Evolutionary conservation across 2,888 invertebrate genomes (phyloP), one percentile per base, ranked within the genome.

Genomic region (Lasioglossum malachurum): DNA sequence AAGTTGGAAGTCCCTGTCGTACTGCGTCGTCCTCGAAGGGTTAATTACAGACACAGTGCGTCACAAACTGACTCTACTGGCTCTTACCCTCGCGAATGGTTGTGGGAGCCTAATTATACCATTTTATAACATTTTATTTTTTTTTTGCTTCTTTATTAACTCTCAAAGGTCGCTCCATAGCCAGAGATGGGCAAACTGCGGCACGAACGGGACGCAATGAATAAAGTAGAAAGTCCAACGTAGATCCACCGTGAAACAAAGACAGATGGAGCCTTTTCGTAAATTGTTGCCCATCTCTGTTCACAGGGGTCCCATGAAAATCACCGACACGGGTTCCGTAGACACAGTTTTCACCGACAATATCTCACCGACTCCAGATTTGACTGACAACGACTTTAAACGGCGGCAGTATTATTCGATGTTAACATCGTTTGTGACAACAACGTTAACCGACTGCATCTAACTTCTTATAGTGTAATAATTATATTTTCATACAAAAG

Each of bases 261-360:
- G 35, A 19, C 19, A 27, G 14, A 16, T 2, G 14, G 16, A 27
- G 64, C 16, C n/a, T 57, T 31, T 44, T 31, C 7, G 64, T 64
- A 31, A 69, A 38, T 35, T 23, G 23, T 69, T 35, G 67, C 23
- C 67, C 67, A 69, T 78, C 74, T 64, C 72, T 80, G 14, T 85
- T 78, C 75, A 14, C 14, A 44, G 12, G 4, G 12, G 4, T 4
- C 44, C 44, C 14, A 44, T 44, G 44, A 4, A 44, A 44, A 44
- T 44, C 44, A 14, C 44, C 44, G 44, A 44, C 44, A 44, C 44
- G 44, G 44, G 44, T 4, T 44, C 14, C 12, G 44, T 14, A 14
- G 44, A 44, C 44, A 3, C 38, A 38, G 38, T 38, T 38, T 38
- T 38, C 38, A 38, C 38, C 1, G 38, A 38, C 8, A 38, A 38